Base-by-base conservation (phyloP, 2,888 invertebrate genomes). In the Celastrina argiolus region DNA sequence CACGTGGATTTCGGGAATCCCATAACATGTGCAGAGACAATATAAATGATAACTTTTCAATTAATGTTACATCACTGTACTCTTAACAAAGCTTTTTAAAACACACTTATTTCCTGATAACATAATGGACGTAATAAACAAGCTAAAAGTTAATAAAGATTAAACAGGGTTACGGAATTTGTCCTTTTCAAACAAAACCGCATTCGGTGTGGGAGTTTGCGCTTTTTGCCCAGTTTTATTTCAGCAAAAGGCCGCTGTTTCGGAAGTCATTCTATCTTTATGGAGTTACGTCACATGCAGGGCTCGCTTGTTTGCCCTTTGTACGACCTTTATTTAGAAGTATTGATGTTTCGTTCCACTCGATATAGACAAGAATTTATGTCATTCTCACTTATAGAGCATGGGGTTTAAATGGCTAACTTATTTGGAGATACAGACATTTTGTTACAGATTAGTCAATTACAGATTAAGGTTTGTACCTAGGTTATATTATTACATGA, bases 261-360 rank as follows among this genome's bases (percentile, higher is more conserved):
- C 39, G 61, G 34, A 61, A 18, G 61, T 39, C 36, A 39, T 36
- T 61, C 36, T 34, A 36, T 39, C 61, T 39, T 61, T 61, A 34
- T 61, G 14, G 18, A n/a, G 39, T 61, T 39, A 39, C 61, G 61
- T 61, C 61, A 61, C 36, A 36, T 39, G 36, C 61, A 39, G 22
- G 36, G 36, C 61, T 36, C 36, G 34, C 34, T 26, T 61, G 61
- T 61, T 36, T 61, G 61, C 61, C 61, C 61, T 61, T 61, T 61
- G 22, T 14, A 61, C 61, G 61, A 61, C 61, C 61, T 61, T 61
- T 61, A 61, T 61, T 34, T 61, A 39, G 18, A 61, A 61, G 61
- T 61, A 61, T 61, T 61, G 61, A 61, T 61, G 61, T 61, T 59
- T 39, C 31, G 14, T 39, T 61, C 36, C 36, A 36, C 22, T 22